phyloP scores from a whole-genome alignment of 2,888 invertebrate species.

The Disparrhopalites patrizii region DNA sequence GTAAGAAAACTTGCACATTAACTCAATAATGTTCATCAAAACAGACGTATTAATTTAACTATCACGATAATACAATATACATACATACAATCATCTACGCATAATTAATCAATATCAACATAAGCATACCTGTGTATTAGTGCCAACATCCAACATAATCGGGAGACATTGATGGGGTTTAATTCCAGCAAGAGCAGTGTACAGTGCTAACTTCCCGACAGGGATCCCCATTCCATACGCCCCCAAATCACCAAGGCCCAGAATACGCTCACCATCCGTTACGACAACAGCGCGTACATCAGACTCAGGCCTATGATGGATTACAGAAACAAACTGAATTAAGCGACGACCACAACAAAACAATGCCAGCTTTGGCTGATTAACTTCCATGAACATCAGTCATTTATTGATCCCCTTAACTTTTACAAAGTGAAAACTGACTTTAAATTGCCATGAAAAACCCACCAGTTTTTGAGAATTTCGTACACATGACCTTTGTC shows the following conservation, averaged over 20 bases:
- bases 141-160: constrained; percentile 89
- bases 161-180: constrained; percentile 94
- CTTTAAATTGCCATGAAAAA: no score
- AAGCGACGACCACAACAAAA: not conserved
- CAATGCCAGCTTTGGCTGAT: no score
- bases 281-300: constrained; percentile 88
- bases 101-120: not conserved
- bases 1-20: no score
- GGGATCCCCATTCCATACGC: constrained; percentile 99
- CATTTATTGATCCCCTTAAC: no score
- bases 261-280: constrained; percentile 97
- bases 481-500: constrained; percentile 94
- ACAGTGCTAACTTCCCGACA: constrained; percentile 91
- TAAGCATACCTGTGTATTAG: constrained; percentile 67
- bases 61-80: not conserved
- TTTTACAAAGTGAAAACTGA: no score
- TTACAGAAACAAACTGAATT: not conserved
- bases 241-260: constrained; percentile 95
- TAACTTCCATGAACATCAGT: no score
- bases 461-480: constrained; percentile 87
- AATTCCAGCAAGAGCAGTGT: constrained; percentile 95
- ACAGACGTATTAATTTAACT: not conserved
- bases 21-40: no score
- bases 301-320: constrained; percentile 76
- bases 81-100: not conserved